Evolutionary conservation across 2,888 invertebrate species (phyloP), one percentile per base, ranked within the genome.

Genomic region (Catonia carolina): DNA sequence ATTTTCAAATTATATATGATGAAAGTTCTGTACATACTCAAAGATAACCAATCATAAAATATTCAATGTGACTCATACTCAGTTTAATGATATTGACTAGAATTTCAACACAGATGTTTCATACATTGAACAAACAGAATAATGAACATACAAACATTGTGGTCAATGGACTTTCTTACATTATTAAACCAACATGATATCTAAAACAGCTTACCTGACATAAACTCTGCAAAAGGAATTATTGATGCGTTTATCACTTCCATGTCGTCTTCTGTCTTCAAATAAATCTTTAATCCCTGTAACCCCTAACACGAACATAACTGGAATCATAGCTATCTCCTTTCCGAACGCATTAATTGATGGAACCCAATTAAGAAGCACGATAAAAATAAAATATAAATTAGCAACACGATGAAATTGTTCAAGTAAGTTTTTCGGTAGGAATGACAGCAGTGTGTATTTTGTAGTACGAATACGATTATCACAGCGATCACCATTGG

Each of bases 341-440:
- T 94, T 95, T 61, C 93, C 95, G 74, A 96, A 95, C 2, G 95
- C 95, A 75, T 89, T 91, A 61, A 95, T 89, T 33, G 86, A 83
- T 2, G 95, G 95, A 70, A 96, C 86, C 94, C 94, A 96, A 76
- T 97, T 97, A 63, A 97, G 81, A 66, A 95, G 76, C 67, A 96
- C 94, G 71, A 98, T 95, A 71, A 95, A 91, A 70, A 97, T 87
- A 75, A 98, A 98, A 78, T 97, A 98, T 69, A 98, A 79, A 79
- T 98, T 98, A 62, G 97, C 97, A 70, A 95, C 91, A 61, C 97
- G 84, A 75, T 96, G 96, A 74, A 98, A 96, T 69, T 98, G 97
- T 77, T 97, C 96, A 73, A 96, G 82, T 60, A 98, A 78, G 75
- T 97, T 97, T 74, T 95, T 89, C 57, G 97, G 96, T 70, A 98